phyloP scores from a whole-genome alignment of 1,140 invertebrate genomes.

The Pseudomyrmex pallidus region DNA sequence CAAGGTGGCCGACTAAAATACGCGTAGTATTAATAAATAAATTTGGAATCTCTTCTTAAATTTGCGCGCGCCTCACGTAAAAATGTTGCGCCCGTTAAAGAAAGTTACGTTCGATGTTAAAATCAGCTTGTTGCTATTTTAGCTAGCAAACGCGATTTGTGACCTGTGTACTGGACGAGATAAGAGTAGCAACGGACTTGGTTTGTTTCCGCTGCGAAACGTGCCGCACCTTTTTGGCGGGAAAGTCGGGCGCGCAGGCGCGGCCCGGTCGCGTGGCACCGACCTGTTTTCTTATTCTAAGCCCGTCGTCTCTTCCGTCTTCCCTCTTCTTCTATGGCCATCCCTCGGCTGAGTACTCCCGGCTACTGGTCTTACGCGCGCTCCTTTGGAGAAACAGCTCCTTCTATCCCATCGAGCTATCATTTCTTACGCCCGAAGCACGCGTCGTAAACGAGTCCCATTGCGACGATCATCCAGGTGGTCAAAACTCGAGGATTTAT shows the following conservation, averaged over 20 bases:
- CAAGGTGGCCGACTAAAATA: slow-evolving; percentile 12
- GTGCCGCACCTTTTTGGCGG: slow-evolving; percentile 78
- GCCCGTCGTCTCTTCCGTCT: slow-evolving; percentile 70
- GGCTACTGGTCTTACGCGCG: slow-evolving; percentile 82
- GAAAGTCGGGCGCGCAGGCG: slow-evolving; percentile 72
- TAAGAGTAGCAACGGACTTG: not conserved
- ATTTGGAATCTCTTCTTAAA: no score
- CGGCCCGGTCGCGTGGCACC: slow-evolving; percentile 79
- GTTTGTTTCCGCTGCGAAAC: not conserved
- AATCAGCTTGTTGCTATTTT: not conserved
- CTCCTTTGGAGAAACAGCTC: slow-evolving; percentile 42
- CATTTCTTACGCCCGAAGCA: slow-evolving; percentile 51
- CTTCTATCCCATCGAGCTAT: slow-evolving; percentile 37
- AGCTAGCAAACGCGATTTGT: no score
- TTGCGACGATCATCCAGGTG: slow-evolving; percentile 4
- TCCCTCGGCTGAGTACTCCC: slow-evolving; percentile 48
- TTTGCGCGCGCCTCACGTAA: no score
- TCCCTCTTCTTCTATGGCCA: slow-evolving; percentile 26
- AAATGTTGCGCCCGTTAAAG: not conserved
- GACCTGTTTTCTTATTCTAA: slow-evolving; percentile 82
- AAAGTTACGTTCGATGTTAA: not conserved
- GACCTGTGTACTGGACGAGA: no score
- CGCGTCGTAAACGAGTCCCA: slow-evolving; percentile 25
- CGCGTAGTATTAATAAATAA: not conserved
- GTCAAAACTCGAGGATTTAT: not conserved